Evolutionary conservation across 1,140 invertebrate species (phyloP), one percentile per base, ranked within the genome.

Genomic region (Scaptodrosophila lebanonensis): DNA sequence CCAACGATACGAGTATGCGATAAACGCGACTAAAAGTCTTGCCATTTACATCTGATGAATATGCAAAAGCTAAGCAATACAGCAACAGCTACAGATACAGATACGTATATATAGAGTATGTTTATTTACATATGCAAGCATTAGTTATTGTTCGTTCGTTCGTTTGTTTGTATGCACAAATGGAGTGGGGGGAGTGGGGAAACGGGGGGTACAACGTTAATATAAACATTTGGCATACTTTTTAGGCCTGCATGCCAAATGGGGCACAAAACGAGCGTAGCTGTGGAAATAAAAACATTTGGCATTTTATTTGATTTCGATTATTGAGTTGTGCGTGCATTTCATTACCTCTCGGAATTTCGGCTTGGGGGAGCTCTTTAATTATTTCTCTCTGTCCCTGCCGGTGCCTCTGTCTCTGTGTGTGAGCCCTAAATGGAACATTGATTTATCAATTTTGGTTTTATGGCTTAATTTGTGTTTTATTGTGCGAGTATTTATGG

Each of bases 211-310:
- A n/a, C n/a, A n/a, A n/a, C 77, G 62, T 65, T 68, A 63, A 77
- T 61, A 68, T 66, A 72, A 79, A 66, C 56, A 29, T 35, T 59
- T 48, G 47, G 45, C 18, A 50, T 57, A 51, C 30, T 59, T 59
- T 59, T 25, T 59, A 18, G 35, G 38, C 51, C 38, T 53, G 22
- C 35, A 35, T 52, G 36, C 32, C 58, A 38, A 59, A 67, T 59
- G 49, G 49, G 59, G 35, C 58, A 59, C 63, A 70, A 67, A 72
- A 72, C 65, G 59, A 79, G 73, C 72, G 72, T 77, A 77, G 72
- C 72, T 77, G 72, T 79, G 72, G 73, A 79, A 79, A 79, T 79
- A 79, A 79, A 79, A 79, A 79, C 73, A 73, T 79, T 79, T 82
- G 64, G 68, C 68, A 79, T 79, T 79, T 79, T 73, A 77, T 77